Evolutionary conservation across 2,797 vertebrate genomes (phyloP).

Genomic region (Sternotherus odoratus): DNA sequence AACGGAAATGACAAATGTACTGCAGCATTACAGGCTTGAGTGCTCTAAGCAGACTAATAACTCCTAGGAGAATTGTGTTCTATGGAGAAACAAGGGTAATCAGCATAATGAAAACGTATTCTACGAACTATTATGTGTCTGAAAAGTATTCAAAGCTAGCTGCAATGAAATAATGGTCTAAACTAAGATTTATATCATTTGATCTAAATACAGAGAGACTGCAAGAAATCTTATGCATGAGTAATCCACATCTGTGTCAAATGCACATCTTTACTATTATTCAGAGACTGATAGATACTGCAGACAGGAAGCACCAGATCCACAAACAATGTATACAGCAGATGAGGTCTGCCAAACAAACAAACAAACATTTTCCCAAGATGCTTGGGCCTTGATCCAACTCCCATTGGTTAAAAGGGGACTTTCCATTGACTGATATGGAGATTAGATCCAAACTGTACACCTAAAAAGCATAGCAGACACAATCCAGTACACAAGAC

Average conservation of each 20-base stretch:
- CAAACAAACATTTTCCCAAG: not conserved
- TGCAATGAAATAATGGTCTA: not conserved
- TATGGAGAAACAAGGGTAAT: not conserved
- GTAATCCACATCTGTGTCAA: not conserved
- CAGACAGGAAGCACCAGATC: not conserved
- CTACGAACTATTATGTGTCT: not conserved
- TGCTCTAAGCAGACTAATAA: not conserved
- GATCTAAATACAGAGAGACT: not conserved
- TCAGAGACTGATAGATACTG: not conserved
- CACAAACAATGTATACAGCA: not conserved
- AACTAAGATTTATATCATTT: not conserved
- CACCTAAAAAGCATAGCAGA: not conserved
- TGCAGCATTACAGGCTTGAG: rapidly evolving
- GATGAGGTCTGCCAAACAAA: not conserved
- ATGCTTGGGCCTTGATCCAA: not conserved
- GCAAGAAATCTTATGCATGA: not conserved
- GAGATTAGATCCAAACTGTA: not conserved
- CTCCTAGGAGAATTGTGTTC: not conserved
- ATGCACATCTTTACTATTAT: not conserved
- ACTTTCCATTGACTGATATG: not conserved
- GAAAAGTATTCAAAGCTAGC: not conserved
- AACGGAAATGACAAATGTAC: not conserved
- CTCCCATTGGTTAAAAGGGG: not conserved
- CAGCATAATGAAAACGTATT: not conserved
- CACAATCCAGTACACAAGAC: not conserved